Evolutionary conservation across 2,888 invertebrate species (phyloP), one percentile per base, ranked within the genome.

Genomic region (Bombyx huttoni): DNA sequence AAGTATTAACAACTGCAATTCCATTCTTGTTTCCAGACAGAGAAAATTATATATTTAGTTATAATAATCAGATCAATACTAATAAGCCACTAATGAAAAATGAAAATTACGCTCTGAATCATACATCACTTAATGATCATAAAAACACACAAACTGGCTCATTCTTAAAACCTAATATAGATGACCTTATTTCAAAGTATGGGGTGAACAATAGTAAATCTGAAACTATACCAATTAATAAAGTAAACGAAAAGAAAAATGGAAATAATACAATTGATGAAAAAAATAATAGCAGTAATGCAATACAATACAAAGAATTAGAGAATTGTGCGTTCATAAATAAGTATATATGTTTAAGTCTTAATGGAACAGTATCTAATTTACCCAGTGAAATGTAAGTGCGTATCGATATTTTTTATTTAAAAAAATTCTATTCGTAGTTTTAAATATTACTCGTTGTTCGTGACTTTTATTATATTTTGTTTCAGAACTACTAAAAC

Each of bases 401-500:
- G 50, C 24, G 35, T 12, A 13, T 51, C n/a, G n/a, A 35, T 33
- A 13, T 48, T 24, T 40, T 49, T 50, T 46, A 8, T 51, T 34
- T 46, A 33, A n/a, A n/a, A n/a, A n/a, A n/a, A n/a, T n/a, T n/a
- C 12, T 8, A 40, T 40, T 7, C 9, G 9, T 3, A 10, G 12
- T 40, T 40, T 40, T 6, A 40, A 40, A 10, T 1, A 40, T 10
- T 40, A 5, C 8, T 40, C 5, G 24, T 24, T 5, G 5, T 24
- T 24, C 24, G 24, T 24, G 24, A 24, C 24, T 24, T 40, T 40
- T 1, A 12, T 8, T 12, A 1, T 34, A 51, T 35, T 12, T 34
- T 47, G 48, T 61, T 65, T 48, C 63, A 72, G 73, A 48, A 53
- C 57, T 48, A 49, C 63, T 56, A 56, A 54, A 50, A 53, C 53